Percentiles rank a stretch among this genome's conserved stretches.
phyloP scores from a whole-genome alignment of 1,140 invertebrate species.

The Heliothis virescens region DNA sequence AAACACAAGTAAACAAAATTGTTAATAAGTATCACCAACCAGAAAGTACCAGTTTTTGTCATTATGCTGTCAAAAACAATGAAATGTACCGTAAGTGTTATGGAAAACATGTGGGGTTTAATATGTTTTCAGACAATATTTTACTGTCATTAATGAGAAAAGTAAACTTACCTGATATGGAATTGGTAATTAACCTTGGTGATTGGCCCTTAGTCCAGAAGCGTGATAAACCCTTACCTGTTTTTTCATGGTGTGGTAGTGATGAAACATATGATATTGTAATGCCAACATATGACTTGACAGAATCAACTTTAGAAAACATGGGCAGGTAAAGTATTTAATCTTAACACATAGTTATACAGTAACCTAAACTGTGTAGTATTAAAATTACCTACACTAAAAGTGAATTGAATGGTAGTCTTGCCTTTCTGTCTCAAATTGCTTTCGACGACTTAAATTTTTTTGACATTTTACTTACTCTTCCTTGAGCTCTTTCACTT shows the following conservation, averaged over 20 bases:
- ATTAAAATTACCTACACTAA: no score
- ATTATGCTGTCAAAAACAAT: constrained; percentile 96
- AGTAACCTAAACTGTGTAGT: background rate
- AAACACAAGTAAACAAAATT: constrained; percentile 88
- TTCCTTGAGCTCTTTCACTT: background rate
- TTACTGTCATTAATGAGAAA: constrained; percentile 94
- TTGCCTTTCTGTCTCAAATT: no score
- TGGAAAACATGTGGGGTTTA: constrained; percentile 98
- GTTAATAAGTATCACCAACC: constrained; percentile 89
- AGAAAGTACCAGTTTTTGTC: constrained; percentile 94
- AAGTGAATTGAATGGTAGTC: no score
- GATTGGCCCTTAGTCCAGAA: constrained; percentile 95
- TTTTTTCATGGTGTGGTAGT: constrained; percentile 99
- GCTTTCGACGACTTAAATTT: no score
- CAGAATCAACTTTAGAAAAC: constrained; percentile 95
- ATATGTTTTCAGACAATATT: constrained; percentile 97
- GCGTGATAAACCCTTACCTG: constrained; percentile 88
- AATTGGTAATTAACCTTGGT: constrained; percentile 97
- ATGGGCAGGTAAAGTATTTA: constrained; percentile 92
- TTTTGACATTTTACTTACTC: no score
- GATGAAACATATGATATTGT: constrained; percentile 94
- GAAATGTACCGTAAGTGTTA: constrained; percentile 95
- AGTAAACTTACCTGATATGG: constrained; percentile 94
- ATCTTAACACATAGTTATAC: background rate
- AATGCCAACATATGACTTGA: constrained; percentile 98